Conservation (phyloP, 2,113 vertebrate genomes). For the Naja naja region DNA sequence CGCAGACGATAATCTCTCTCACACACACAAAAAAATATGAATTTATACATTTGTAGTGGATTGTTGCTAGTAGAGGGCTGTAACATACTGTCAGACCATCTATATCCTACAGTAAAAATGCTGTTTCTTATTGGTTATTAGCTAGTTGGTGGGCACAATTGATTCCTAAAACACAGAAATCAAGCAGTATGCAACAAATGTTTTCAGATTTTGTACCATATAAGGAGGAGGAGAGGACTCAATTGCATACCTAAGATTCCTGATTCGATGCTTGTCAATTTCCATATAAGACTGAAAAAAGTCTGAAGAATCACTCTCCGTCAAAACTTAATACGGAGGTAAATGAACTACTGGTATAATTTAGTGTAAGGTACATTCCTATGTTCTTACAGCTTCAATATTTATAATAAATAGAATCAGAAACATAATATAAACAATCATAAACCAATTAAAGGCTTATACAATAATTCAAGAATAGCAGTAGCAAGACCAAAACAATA, state of each 20-base stretch:
- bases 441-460: not conserved
- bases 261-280: not conserved
- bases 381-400: conserved; percentile 26
- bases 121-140: not conserved
- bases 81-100: not conserved
- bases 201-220: not conserved
- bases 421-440: not conserved
- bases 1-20: not conserved
- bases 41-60: not conserved
- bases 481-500: not conserved
- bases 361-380: not conserved
- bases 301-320: not conserved
- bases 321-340: not conserved
- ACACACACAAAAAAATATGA: not conserved
- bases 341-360: not conserved
- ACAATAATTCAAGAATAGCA: not conserved
- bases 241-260: not conserved
- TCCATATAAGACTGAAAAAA: no score
- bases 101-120: not conserved
- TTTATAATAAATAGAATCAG: not conserved
- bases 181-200: not conserved
- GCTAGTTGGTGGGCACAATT: not conserved
- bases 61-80: not conserved
- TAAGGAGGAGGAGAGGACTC: not conserved
- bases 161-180: not conserved